Conservation (phyloP, 2,888 invertebrate genomes). For the Acheta domesticus region DNA sequence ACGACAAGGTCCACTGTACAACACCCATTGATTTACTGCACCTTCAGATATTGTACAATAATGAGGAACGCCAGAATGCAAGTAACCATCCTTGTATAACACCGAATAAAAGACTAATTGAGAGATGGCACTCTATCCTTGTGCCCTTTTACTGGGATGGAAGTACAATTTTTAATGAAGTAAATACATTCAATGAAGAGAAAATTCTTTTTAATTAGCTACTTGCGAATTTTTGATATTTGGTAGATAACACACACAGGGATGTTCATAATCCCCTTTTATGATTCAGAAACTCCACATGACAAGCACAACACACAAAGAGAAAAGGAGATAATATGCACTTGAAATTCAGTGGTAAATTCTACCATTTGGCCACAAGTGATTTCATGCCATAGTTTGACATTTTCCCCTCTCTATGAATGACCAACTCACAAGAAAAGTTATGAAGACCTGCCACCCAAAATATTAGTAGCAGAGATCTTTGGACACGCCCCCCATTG, state of each 20-base stretch:
- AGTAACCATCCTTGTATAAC: not conserved
- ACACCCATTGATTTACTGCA: not conserved
- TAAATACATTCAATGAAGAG: slow-evolving; percentile 18
- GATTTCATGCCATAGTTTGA: slow-evolving; percentile 18
- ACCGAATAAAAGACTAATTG: not conserved
- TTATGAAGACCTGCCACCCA: not conserved
- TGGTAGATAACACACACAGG: not conserved
- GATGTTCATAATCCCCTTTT: not conserved
- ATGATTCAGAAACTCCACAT: not conserved
- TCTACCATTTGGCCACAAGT: not conserved
- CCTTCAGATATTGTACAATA: not conserved
- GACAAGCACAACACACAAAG: slow-evolving; percentile 7
- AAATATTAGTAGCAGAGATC: not conserved
- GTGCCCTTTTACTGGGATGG: not conserved
- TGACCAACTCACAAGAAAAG: slow-evolving; percentile 8
- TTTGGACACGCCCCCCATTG: not conserved
- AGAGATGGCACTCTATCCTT: not conserved
- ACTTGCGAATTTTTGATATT: not conserved
- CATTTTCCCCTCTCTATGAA: not conserved
- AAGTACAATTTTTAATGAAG: not conserved
- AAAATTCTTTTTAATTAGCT: not conserved
- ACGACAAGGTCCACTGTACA: not conserved
- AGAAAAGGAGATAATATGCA: not conserved
- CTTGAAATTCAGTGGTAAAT: not conserved
- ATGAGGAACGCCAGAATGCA: not conserved